These are phyloP conservation scores for Lycodopsis pacificus DNA, from an alignment of 2,797 vertebrate genomes.

Conservation along the genomic window DNA sequence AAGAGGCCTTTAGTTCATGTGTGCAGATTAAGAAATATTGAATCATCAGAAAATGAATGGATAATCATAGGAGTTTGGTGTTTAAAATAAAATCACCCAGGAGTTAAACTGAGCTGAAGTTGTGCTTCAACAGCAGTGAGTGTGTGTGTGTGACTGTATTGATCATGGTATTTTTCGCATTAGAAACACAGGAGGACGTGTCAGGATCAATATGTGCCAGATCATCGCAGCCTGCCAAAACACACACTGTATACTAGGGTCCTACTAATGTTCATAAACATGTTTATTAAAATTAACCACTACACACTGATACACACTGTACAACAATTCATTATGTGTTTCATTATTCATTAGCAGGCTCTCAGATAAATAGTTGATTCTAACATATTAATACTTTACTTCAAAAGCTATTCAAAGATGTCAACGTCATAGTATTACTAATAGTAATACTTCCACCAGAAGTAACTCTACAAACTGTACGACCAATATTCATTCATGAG, in stretches of 20 bases:
- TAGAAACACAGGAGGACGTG: conserved; percentile 40
- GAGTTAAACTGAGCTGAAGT: conserved; percentile 35
- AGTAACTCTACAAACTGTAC: neutral
- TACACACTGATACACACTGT: too few species aligned
- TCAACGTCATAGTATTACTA: neutral
- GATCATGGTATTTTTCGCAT: conserved; percentile 55
- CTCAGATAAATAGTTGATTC: conserved; percentile 11
- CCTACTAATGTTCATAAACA: neutral
- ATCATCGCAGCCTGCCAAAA: conserved; percentile 25
- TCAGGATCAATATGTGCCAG: conserved; percentile 41
- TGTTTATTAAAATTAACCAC: neutral
- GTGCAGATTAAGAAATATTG: neutral
- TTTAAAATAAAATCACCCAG: conserved; percentile 6
- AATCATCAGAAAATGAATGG: neutral
- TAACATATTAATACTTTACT: neutral
- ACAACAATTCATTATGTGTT: neutral
- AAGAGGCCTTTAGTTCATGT: neutral
- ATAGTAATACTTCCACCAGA: neutral
- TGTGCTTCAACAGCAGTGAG: conserved; percentile 11
- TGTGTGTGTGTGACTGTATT: conserved; percentile 26
- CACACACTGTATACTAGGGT: conserved; percentile 15
- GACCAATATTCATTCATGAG: neutral
- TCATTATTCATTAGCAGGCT: conserved; percentile 15
- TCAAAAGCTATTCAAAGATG: neutral
- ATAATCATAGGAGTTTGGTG: neutral